Evolutionary conservation across 2,888 invertebrate species (phyloP).

Genomic region (Torymus aiolomorphi): DNA sequence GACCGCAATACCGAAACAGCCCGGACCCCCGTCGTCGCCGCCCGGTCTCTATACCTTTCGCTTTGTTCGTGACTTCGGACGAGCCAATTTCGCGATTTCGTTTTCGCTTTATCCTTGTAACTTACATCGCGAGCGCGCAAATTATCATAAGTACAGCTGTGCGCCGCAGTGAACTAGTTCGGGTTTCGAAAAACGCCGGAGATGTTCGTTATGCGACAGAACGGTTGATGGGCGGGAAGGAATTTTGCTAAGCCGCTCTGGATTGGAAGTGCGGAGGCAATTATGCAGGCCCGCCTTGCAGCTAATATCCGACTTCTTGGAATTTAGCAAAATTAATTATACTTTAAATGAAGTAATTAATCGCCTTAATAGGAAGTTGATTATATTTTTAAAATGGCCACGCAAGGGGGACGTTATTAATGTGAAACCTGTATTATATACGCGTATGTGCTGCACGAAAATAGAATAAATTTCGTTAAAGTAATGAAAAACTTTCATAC

Average conservation of each 20-base stretch:
- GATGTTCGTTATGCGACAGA: background rate
- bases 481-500: background rate
- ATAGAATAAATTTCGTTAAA: no score
- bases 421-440: no score
- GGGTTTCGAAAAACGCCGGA: constrained; percentile 16
- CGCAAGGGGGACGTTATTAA: no score
- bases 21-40: no score
- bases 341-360: no score
- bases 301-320: background rate
- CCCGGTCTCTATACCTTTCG: no score
- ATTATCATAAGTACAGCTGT: constrained; percentile 31
- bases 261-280: constrained; percentile 13
- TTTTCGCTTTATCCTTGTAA: background rate
- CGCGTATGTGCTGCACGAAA: no score
- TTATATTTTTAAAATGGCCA: no score
- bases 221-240: no score
- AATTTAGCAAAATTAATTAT: no score
- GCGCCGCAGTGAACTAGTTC: background rate
- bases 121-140: constrained; percentile 6
- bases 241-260: no score
- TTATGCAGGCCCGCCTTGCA: constrained; percentile 21
- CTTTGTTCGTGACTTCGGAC: constrained; percentile 2
- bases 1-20: constrained; percentile 8
- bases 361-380: no score
- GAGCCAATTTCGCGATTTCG: constrained; percentile 2